Percentiles rank a stretch among this genome's conserved stretches.
Conservation (phyloP, 2,113 vertebrate species). For the Lasiurus borealis region DNA sequence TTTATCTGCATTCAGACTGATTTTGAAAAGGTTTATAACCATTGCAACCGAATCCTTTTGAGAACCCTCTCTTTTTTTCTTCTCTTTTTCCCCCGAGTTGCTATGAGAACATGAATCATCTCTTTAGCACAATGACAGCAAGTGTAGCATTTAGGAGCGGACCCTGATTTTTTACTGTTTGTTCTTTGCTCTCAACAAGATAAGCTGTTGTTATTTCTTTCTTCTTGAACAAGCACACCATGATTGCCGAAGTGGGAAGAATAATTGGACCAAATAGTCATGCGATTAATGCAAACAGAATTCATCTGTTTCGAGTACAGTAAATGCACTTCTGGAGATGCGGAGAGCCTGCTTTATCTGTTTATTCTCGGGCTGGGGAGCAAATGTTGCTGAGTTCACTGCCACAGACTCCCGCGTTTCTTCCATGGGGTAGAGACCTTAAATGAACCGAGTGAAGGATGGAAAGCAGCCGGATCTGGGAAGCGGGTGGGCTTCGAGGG, state of each 20-base stretch:
- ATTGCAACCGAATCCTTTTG: conserved; percentile 88
- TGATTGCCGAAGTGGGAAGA: conserved; percentile 90
- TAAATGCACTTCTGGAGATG: conserved; percentile 86
- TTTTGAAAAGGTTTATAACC: conserved; percentile 88
- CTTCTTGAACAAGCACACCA: conserved; percentile 90
- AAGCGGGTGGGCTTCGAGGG: neutral
- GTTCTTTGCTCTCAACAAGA: conserved; percentile 90
- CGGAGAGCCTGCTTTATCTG: conserved; percentile 84
- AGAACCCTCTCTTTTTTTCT: conserved; percentile 73
- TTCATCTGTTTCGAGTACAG: conserved; percentile 88
- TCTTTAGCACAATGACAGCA: conserved; percentile 89
- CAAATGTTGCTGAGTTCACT: conserved; percentile 90
- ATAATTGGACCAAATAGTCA: conserved; percentile 91
- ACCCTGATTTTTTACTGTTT: conserved; percentile 91
- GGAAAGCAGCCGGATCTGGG: neutral
- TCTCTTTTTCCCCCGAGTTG: conserved; percentile 80
- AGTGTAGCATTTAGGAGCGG: conserved; percentile 87
- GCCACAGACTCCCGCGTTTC: conserved; percentile 77
- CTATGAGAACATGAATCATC: conserved; percentile 91
- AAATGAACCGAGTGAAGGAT: conserved; percentile 75
- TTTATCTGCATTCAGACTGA: conserved; percentile 86
- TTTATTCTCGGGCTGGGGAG: conserved; percentile 88
- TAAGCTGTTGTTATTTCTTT: conserved; percentile 92
- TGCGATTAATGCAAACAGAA: conserved; percentile 89
- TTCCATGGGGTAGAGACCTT: conserved; percentile 73